Evolutionary conservation across 2,888 invertebrate genomes (phyloP).

Genomic region (Dexiosoma caninum): DNA sequence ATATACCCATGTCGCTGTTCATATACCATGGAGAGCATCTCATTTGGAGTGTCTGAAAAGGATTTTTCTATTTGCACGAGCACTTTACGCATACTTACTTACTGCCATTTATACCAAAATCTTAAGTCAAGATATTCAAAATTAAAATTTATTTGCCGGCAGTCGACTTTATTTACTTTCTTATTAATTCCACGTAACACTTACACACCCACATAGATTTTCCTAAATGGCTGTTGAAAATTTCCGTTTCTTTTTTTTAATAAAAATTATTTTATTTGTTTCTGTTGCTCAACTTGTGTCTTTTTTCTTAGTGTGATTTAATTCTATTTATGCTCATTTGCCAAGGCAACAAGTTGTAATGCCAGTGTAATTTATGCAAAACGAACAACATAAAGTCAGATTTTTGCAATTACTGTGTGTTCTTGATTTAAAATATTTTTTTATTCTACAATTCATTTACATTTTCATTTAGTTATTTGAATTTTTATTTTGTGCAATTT

Average conservation of each 20-base stretch:
- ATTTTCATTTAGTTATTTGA: slow-evolving; percentile 23
- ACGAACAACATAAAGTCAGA: slow-evolving; percentile 25
- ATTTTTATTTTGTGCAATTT: slow-evolving; percentile 38
- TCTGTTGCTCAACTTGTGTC: neutral
- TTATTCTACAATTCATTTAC: slow-evolving; percentile 25
- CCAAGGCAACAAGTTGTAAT: slow-evolving; percentile 60
- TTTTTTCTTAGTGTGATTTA: slow-evolving; percentile 16
- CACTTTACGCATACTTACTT: slow-evolving; percentile 29
- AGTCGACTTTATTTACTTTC: neutral
- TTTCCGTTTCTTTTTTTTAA: neutral
- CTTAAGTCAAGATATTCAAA: neutral
- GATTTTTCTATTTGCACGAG: neutral
- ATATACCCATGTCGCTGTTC: neutral
- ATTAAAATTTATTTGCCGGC: slow-evolving; percentile 6
- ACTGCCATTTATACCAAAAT: slow-evolving; percentile 44
- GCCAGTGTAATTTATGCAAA: slow-evolving; percentile 63
- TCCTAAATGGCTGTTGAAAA: neutral
- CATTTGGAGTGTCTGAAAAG: neutral
- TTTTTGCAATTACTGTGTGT: slow-evolving; percentile 23
- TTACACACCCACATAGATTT: neutral
- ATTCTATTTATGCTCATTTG: slow-evolving; percentile 64
- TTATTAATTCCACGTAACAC: no score
- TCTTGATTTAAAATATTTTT: slow-evolving; percentile 8
- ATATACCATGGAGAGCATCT: no score
- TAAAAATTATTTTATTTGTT: slow-evolving; percentile 11